Evolutionary conservation across 2,888 invertebrate genomes (phyloP), one percentile per base, ranked within the genome.

Genomic region (Chironomus riparius): DNA sequence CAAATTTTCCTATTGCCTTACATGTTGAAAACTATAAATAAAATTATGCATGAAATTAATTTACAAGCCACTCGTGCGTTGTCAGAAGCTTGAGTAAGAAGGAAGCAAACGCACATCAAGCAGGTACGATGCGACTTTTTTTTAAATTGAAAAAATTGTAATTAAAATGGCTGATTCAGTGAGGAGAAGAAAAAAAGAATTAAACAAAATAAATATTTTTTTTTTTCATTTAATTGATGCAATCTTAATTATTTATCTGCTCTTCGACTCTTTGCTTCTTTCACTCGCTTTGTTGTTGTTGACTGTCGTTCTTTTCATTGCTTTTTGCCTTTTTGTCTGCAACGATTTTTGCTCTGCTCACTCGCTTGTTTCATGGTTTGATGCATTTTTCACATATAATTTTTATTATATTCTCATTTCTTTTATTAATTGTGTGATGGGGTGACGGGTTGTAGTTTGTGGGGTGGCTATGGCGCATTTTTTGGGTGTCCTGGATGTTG

Each of bases 241-340:
- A 71, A 71, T 71, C 71, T 71, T 71, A 71, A 71, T 71, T 73
- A 73, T 73, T 73, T 73, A 62, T 73, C 72, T 56, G 71, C 71
- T 28, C 56, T 56, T 71, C 71, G 65, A 65, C 65, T 65, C 65
- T 65, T n/a, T 65, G 15, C 56, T 56, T 38, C 38, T 38, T 38
- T 38, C 38, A 7, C 38, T 38, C 5, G 4, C 10, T 38, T 38
- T 38, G 38, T 38, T 38, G 38, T 10, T 38, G 38, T 38, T 10
- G 68, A 2, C 28, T 68, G n/a, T 68, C 38, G 2, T 24, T 68
- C 38, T n/a, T 13, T 68, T 28, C 38, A 38, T 12, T 38, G 4
- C 68, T 13, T 15, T 28, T 24, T 68, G 28, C 56, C 56, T n/a
- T 15, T 18, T 56, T 56, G 15, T 73, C 28, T 50, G 18, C 68